Conservation (phyloP, 2,797 vertebrate species). For the Rhynchonycteris naso region DNA sequence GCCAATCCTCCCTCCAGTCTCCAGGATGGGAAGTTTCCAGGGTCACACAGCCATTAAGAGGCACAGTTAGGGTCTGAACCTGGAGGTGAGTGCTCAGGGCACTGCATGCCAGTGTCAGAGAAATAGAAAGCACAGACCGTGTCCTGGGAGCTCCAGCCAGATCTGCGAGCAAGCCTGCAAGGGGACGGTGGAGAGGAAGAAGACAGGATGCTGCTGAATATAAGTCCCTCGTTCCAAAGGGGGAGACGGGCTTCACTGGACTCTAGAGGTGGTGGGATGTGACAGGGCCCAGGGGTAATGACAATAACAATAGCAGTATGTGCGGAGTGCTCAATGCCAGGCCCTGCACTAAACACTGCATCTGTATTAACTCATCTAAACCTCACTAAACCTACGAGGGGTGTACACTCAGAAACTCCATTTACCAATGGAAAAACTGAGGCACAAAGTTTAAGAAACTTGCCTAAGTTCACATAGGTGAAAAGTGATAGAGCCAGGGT, state of each 20-base stretch:
- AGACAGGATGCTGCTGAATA: neutral
- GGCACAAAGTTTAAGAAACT: neutral
- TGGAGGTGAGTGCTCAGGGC: too few relatives aligned
- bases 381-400: neutral
- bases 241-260: neutral
- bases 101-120: neutral
- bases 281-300: neutral
- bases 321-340: too few relatives aligned
- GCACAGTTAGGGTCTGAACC: neutral
- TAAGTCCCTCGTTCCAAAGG: neutral
- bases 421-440: neutral
- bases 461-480: neutral
- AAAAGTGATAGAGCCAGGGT: neutral
- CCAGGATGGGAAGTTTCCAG: neutral
- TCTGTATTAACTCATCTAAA: neutral
- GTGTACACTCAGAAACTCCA: neutral
- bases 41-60: neutral
- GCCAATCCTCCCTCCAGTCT: too few relatives aligned
- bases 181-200: neutral
- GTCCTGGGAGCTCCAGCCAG: neutral
- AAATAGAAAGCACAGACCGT: neutral
- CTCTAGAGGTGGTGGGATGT: neutral
- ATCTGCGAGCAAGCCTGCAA: fast-evolving
- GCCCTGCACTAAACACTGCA: neutral
- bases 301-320: neutral